Evolutionary conservation across 1,140 invertebrate species (phyloP), one percentile per base, ranked within the genome.

Genomic region (Musca vetustissima): DNA sequence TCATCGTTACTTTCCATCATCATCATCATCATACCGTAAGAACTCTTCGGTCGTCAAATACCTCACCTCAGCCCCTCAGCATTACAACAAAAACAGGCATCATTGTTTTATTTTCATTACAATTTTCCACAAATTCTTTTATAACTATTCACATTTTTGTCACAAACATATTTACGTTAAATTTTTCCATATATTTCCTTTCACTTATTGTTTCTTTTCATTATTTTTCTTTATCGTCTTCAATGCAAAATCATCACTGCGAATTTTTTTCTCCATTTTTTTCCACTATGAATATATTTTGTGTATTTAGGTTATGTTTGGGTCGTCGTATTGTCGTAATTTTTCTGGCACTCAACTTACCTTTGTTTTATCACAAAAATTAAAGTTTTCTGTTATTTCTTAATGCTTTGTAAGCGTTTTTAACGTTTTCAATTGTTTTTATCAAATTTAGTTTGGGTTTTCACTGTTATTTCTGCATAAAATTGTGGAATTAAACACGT

Each of bases 401-500:
- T 24, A 14, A 47, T 66, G 49, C 11, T 14, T 25, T 52, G 67
- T 15, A 65, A 53, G 28, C 19, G 43, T 28, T 71, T 71, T 43
- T 64, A 52, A 59, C 50, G 55, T 72, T 71, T 73, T 72, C 53
- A 70, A 67, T 66, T 21, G 13, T 55, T 72, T 73, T 53, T 61
- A 14, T 15, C 15, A 28, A 22, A 43, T 59, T 69, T 65, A 71
- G 70, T 71, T 72, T 74, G 71, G 57, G 53, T 67, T 43, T 70
- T 64, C 48, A 67, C 49, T 24, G 36, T 67, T 67, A 24, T 47
- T 61, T 36, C 17, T 55, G 17, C 47, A 73, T 28, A 64, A 68
- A 64, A 66, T 70, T 72, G 69, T 73, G 70, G 72, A 73, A 73
- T 77, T 79, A 80, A 80, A 80, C 78, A 80, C 78, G 78, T 80